Conservation (phyloP, 1,140 invertebrate genomes). For the Melitaea cinxia region DNA sequence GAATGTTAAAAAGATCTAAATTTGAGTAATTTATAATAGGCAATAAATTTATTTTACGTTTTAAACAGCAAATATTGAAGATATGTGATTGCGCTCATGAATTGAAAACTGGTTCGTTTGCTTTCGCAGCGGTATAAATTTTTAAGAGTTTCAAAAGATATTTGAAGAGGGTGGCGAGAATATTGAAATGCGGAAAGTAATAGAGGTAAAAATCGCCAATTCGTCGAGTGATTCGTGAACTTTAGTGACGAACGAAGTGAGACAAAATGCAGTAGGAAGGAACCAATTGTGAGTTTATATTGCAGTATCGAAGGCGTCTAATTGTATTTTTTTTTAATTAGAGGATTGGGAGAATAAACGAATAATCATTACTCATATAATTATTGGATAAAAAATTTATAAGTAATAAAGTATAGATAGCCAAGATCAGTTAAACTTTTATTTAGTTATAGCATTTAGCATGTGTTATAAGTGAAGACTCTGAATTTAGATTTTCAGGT, state of each 20-base stretch:
- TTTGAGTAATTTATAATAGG: neutral
- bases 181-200: constrained; percentile 27
- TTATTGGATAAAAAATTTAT: too few species aligned
- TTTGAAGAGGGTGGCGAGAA: constrained; percentile 9
- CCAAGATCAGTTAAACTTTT: too few species aligned
- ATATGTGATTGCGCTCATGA: constrained; percentile 17
- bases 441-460: too few species aligned
- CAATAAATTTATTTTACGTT: constrained; percentile 1
- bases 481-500: too few species aligned
- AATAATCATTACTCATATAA: too few species aligned
- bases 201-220: constrained; percentile 24
- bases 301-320: neutral
- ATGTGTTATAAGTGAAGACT: too few species aligned
- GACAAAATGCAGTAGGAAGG: neutral
- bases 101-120: constrained; percentile 16
- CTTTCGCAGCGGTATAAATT: constrained; percentile 5
- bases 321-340: neutral
- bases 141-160: constrained; percentile 10
- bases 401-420: too few species aligned
- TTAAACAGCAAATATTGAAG: neutral
- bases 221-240: constrained; percentile 15
- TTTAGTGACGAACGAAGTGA: constrained; percentile 10
- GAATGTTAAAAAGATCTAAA: neutral
- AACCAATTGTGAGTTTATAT: neutral
- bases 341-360: too few species aligned